Evolutionary conservation across 2,888 invertebrate species (phyloP), one percentile per base, ranked within the genome.

Genomic region (Atethmia centrago): DNA sequence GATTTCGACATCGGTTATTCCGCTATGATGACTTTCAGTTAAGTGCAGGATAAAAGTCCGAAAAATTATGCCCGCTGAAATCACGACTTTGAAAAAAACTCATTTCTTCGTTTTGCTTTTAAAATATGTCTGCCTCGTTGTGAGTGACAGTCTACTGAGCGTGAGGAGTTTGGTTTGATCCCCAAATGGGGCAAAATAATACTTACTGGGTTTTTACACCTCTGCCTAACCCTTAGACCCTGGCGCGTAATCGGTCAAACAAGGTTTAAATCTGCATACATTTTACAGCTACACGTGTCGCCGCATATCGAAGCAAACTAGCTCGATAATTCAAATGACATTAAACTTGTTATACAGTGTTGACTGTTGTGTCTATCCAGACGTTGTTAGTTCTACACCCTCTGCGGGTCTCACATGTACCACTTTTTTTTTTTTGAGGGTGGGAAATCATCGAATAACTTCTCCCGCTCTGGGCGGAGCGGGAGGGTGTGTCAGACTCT

Each of bases 1-100:
- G 42, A 74, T 66, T 42, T 66, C 42, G 16, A 12, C 14, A 1
- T 28, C n/a, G n/a, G 53, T 61, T 62, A 55, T 61, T 73, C 45
- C 45, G 51, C 45, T 53, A 40, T 28, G 28, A 40, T 40, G 36
- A 56, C 10, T 31, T 61, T 49, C 40, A 7, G 19, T 59, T 14
- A 59, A 58, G 16, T 71, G 31, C 14, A n/a, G 31, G 28, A 47
- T 36, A 36, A 56, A 28, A 47, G 2, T 25, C 25, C 31, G 36
- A 25, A 12, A 55, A 45, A 21, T 25, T 16, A 12, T 58, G 10
- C n/a, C 42, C 5, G 16, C 42, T 31, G 4, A 59, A 31, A 45
- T n/a, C n/a, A n/a, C 10, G 36, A 21, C 31, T 56, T 10, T 2
- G 21, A 58, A 58, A 21, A 58, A 31, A 21, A 36, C 12, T 12